These are phyloP conservation scores for Xiphophorus couchianus DNA, from an alignment of 2,113 vertebrate genomes.

Conservation along the genomic window DNA sequence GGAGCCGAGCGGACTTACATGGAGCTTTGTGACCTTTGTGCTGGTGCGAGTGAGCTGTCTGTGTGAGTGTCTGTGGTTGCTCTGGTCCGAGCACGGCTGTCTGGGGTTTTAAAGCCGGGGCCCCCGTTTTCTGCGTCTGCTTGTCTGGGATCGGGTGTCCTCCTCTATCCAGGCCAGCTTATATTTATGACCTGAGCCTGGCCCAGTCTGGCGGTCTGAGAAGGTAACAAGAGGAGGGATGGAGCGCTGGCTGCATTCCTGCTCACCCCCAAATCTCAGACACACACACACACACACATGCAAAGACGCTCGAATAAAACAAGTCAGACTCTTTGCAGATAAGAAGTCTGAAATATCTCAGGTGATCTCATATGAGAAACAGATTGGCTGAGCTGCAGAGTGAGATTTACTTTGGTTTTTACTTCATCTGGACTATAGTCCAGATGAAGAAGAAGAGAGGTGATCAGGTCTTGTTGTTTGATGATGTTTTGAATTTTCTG, in stretches of 20 bases:
- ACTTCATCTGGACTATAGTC: too few relatives aligned
- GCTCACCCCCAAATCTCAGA: constrained; percentile 36
- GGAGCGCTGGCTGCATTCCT: constrained; percentile 44
- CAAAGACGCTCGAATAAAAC: neutral
- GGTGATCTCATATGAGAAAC: constrained; percentile 57
- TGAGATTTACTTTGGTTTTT: constrained; percentile 11
- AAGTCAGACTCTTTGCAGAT: constrained; percentile 41
- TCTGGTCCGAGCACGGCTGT: constrained; percentile 42
- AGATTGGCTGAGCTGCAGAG: constrained; percentile 28
- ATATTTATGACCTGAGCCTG: constrained; percentile 72
- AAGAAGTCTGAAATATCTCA: constrained; percentile 60
- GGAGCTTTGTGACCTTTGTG: constrained; percentile 46
- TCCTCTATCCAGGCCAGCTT: constrained; percentile 53
- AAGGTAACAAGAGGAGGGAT: constrained; percentile 38
- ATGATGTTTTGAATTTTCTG: neutral
- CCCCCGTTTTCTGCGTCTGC: constrained; percentile 47
- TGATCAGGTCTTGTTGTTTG: neutral
- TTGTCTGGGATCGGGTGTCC: constrained; percentile 58
- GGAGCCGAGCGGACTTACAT: constrained; percentile 47
- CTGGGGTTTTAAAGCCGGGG: constrained; percentile 51
- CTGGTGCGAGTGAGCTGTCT: constrained; percentile 46
- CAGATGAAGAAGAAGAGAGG: constrained; percentile 2
- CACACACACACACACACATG: constrained; percentile 43
- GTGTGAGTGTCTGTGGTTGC: constrained; percentile 24
- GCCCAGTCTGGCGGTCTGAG: constrained; percentile 48